These are phyloP conservation scores for Crocidura indochinensis DNA, from an alignment of 2,797 vertebrate genomes.

Conservation along the genomic window DNA sequence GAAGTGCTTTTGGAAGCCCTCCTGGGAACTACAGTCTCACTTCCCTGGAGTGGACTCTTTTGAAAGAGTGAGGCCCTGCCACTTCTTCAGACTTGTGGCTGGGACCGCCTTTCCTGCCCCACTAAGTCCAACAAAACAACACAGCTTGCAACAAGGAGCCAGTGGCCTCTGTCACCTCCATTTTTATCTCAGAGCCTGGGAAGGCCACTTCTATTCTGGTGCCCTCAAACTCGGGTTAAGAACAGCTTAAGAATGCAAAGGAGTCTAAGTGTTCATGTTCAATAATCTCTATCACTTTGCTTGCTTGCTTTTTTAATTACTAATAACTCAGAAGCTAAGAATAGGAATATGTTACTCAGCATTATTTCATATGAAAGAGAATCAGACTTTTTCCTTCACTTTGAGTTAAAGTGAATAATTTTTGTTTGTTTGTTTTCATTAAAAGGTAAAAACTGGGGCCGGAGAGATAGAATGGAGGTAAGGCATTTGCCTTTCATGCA, in stretches of 20 bases:
- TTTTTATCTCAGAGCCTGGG: not conserved
- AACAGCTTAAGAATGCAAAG: conserved; percentile 34
- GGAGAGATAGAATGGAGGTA: too few species aligned
- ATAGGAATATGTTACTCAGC: conserved; percentile 26
- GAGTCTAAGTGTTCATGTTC: not conserved
- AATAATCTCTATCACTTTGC: conserved; percentile 20
- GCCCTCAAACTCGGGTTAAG: conserved; percentile 4
- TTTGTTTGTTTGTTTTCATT: conserved; percentile 29
- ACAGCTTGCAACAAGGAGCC: not conserved
- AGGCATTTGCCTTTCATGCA: too few species aligned
- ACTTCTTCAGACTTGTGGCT: conserved; percentile 17
- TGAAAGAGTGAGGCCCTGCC: conserved; percentile 45
- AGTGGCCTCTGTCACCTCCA: not conserved
- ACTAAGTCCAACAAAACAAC: conserved; percentile 29
- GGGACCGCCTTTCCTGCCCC: conserved; percentile 52
- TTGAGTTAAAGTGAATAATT: conserved; percentile 47
- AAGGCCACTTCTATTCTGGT: not conserved
- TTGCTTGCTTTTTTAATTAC: conserved; percentile 51
- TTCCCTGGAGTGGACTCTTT: not conserved
- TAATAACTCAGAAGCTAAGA: conserved; percentile 35
- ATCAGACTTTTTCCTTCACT: conserved; percentile 20
- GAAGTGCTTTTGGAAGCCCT: conserved; percentile 37
- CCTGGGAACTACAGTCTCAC: conserved; percentile 55
- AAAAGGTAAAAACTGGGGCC: conserved; percentile 1
- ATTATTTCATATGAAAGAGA: conserved; percentile 54